Evolutionary conservation across 2,888 invertebrate genomes (phyloP).

Genomic region (Hoplodrina blanda): DNA sequence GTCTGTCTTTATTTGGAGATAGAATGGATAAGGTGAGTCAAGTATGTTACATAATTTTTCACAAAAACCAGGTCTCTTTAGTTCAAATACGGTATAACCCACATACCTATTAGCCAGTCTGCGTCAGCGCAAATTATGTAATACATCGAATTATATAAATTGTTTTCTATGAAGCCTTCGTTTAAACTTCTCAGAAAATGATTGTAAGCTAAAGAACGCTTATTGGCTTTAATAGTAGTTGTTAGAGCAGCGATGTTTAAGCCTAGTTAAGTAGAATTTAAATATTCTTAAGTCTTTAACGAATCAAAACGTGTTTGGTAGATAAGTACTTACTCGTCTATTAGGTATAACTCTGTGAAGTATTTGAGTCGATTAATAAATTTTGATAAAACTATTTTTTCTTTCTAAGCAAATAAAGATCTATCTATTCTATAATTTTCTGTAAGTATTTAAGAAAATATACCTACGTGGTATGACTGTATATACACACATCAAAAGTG

Average conservation of each 20-base stretch:
- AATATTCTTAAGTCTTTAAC: conserved; percentile 3
- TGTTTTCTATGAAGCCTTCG: conserved; percentile 50
- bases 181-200: conserved; percentile 42
- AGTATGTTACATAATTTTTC: conserved; percentile 38
- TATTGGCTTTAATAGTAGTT: conserved; percentile 23
- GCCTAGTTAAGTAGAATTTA: conserved; percentile 1
- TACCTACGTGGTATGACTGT: neutral
- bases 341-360: neutral
- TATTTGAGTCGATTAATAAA: too few relatives aligned
- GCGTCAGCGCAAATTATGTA: conserved; percentile 30
- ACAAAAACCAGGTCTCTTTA: conserved; percentile 26
- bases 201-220: conserved; percentile 16
- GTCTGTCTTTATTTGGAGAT: conserved; percentile 18
- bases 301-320: neutral
- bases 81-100: conserved; percentile 41
- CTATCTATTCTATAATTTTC: neutral
- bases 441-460: neutral
- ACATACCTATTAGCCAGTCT: conserved; percentile 37
- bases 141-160: conserved; percentile 52
- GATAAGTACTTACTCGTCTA: neutral
- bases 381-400: neutral
- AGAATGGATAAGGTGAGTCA: conserved; percentile 26
- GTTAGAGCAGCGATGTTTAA: neutral
- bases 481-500: too few relatives aligned
- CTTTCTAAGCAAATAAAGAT: neutral